Conservation (phyloP, 2,113 vertebrate species). For the Gymnorhina tibicen region DNA sequence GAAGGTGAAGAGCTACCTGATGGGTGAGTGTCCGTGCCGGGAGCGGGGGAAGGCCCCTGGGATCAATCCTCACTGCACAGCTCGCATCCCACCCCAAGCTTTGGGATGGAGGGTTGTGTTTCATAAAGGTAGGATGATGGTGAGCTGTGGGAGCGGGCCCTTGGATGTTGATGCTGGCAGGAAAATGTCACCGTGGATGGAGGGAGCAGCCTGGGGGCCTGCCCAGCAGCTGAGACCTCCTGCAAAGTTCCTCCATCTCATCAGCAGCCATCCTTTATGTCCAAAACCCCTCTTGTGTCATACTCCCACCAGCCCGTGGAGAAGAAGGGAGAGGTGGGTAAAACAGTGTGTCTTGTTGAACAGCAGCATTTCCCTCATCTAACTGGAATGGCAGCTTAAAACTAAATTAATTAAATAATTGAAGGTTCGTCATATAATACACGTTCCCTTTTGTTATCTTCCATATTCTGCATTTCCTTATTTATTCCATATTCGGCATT, state of each 20-base stretch:
- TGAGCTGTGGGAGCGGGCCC: background rate
- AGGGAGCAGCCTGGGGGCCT: background rate
- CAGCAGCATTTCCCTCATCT: background rate
- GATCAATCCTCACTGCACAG: background rate
- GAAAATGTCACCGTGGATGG: background rate
- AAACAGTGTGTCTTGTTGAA: background rate
- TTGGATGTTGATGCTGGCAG: background rate
- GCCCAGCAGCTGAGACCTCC: background rate
- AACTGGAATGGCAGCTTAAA: background rate
- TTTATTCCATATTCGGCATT: background rate
- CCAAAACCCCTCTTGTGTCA: background rate
- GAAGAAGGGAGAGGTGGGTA: background rate
- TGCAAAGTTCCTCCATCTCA: background rate
- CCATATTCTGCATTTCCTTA: background rate
- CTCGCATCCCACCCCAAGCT: fast-evolving
- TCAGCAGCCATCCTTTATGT: background rate
- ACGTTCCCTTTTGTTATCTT: background rate
- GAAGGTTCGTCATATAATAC: too few relatives aligned
- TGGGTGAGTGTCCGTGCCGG: conserved; percentile 46
- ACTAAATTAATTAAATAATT: background rate
- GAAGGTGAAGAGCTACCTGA: conserved; percentile 82
- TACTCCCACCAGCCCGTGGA: fast-evolving
- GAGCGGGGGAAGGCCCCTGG: background rate
- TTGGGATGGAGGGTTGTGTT: background rate
- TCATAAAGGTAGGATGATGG: background rate